Conservation (phyloP, 2,888 invertebrate species). For the Noctua janthina region DNA sequence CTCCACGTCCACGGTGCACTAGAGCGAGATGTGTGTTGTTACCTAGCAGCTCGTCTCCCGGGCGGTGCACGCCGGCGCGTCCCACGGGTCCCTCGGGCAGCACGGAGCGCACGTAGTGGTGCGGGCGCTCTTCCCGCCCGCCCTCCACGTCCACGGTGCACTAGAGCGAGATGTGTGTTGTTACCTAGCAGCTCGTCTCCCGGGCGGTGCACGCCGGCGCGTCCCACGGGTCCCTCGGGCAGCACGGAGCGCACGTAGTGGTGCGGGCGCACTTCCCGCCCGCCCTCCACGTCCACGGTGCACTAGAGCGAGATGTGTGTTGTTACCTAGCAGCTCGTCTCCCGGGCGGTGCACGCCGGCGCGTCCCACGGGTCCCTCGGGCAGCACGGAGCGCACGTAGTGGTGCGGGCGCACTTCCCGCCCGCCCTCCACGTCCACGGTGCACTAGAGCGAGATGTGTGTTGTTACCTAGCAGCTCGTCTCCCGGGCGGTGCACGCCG, state of each 20-base stretch:
- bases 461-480: too few relatives aligned
- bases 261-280: conserved; percentile 98
- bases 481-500: too few relatives aligned
- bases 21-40: conserved; percentile 3
- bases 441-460: conserved; percentile 99
- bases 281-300: conserved; percentile 92
- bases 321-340: conserved; percentile 75
- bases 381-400: conserved; percentile 92
- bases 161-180: neutral
- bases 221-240: conserved; percentile 99
- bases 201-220: conserved; percentile 96
- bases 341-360: too few relatives aligned
- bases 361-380: too few relatives aligned
- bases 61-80: conserved; percentile 95
- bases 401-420: conserved; percentile 99
- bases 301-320: too few relatives aligned
- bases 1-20: conserved; percentile 83
- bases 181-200: conserved; percentile 92
- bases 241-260: conserved; percentile 99
- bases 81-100: conserved; percentile 99
- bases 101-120: conserved; percentile 99
- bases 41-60: conserved; percentile 93
- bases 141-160: conserved; percentile 91
- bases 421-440: conserved; percentile 98
- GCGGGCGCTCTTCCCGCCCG: conserved; percentile 98